A percentile compares a stretch with the other conserved stretches of the same genome.
phyloP scores from a whole-genome alignment of 2,888 invertebrate species.

The Melipona beecheii region DNA sequence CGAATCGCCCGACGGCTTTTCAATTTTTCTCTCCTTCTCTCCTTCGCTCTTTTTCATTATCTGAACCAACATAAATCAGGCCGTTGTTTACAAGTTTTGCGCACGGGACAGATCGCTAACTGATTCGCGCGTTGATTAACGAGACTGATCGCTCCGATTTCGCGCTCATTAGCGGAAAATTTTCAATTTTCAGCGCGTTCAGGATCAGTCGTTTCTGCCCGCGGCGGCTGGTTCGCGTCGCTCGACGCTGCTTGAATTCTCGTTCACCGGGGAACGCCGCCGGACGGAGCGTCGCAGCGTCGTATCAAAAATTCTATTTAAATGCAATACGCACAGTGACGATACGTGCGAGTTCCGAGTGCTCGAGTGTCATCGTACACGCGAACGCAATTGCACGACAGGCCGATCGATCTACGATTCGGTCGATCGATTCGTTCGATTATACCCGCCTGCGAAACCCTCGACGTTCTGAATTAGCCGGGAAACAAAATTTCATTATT shows the following conservation, averaged over 20 bases:
- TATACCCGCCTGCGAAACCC: conserved; percentile 7
- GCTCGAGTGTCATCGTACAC: conserved; percentile 62
- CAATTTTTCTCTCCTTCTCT: not conserved
- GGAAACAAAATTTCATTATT: conserved; percentile 17
- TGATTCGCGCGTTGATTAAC: conserved; percentile 32
- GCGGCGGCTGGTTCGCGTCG: not conserved
- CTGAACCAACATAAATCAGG: not conserved
- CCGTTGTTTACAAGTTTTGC: not conserved
- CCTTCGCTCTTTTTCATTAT: conserved; percentile 34
- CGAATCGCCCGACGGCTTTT: conserved; percentile 9
- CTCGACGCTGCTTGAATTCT: conserved; percentile 32
- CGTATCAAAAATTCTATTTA: conserved; percentile 68
- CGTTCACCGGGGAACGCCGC: conserved; percentile 12
- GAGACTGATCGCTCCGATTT: conserved; percentile 35
- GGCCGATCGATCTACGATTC: conserved; percentile 61
- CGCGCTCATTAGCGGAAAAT: conserved; percentile 39
- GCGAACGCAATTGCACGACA: conserved; percentile 76
- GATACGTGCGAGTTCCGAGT: conserved; percentile 49
- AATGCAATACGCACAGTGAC: conserved; percentile 66
- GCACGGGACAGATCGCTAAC: conserved; percentile 8
- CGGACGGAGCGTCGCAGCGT: not conserved
- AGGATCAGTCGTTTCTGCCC: conserved; percentile 40
- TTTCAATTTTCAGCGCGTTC: conserved; percentile 48
- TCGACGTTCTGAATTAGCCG: conserved; percentile 7
- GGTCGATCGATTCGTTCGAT: conserved; percentile 42